These are phyloP conservation scores for Lamellibrachia luymesi DNA, from an alignment of 1,140 invertebrate genomes.

Conservation along the genomic window DNA sequence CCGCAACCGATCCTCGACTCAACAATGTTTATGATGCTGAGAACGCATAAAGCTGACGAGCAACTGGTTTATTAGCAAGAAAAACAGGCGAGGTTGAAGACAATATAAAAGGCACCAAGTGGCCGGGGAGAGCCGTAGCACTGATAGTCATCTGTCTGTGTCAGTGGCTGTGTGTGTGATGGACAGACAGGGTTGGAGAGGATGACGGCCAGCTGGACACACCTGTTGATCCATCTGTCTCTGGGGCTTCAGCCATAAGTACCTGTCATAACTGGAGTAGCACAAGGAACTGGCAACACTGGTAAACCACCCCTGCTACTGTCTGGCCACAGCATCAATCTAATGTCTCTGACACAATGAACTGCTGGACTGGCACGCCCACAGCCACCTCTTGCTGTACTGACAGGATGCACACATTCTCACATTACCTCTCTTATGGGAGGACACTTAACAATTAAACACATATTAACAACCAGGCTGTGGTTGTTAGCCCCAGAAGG, in stretches of 20 bases:
- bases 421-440: background rate
- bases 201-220: background rate
- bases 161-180: background rate
- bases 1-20: background rate
- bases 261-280: background rate
- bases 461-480: background rate
- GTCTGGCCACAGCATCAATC: background rate
- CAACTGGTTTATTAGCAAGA: conserved; percentile 5
- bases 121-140: background rate
- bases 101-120: conserved; percentile 1
- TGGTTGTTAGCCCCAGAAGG: too few relatives aligned
- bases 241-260: background rate
- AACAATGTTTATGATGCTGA: background rate
- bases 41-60: background rate
- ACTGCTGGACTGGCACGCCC: background rate
- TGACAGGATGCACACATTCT: background rate
- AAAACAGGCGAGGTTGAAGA: background rate
- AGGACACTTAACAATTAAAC: background rate
- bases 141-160: background rate
- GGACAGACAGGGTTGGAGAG: background rate
- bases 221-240: background rate
- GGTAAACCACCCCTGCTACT: background rate
- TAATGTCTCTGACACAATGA: background rate
- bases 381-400: background rate
- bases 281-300: background rate